Conservation (phyloP, 2,113 vertebrate species). For the Ursus arctos region DNA sequence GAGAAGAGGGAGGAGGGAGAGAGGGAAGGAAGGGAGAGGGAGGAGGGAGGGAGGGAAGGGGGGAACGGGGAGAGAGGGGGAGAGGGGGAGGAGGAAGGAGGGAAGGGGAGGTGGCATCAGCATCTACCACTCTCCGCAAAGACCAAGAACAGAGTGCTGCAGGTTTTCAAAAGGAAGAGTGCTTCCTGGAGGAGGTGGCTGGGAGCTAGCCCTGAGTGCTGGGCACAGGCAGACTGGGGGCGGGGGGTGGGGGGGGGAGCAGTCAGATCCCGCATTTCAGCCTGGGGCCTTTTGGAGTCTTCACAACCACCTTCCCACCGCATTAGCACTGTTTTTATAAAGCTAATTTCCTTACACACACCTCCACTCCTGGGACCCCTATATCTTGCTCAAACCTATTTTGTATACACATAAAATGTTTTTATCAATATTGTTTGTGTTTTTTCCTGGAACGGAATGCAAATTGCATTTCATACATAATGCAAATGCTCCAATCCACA, state of each 20-base stretch:
- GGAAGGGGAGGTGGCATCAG: no score
- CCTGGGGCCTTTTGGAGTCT: accelerated
- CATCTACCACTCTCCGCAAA: no score
- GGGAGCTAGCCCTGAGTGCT: neutral
- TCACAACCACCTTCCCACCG: accelerated
- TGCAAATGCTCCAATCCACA: constrained; percentile 55
- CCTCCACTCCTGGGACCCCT: neutral
- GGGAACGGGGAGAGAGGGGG: no score
- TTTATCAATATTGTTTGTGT: constrained; percentile 41
- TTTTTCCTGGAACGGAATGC: constrained; percentile 65
- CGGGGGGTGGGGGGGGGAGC: no score
- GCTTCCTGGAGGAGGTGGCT: neutral
- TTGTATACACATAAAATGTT: constrained; percentile 65
- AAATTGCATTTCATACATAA: constrained; percentile 74
- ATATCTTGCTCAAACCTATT: constrained; percentile 36
- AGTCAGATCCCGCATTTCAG: accelerated
- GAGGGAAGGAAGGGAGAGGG: no score
- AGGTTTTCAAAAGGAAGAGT: neutral
- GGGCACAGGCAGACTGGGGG: neutral
- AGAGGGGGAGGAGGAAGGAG: no score
- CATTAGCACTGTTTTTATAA: neutral
- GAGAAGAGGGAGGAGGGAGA: no score
- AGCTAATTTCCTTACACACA: constrained; percentile 40
- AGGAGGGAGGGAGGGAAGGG: no score
- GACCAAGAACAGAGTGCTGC: neutral